Percentiles rank a stretch among this genome's conserved stretches.
phyloP scores from a whole-genome alignment of 1,140 invertebrate species.

The Thaumatotibia leucotreta region DNA sequence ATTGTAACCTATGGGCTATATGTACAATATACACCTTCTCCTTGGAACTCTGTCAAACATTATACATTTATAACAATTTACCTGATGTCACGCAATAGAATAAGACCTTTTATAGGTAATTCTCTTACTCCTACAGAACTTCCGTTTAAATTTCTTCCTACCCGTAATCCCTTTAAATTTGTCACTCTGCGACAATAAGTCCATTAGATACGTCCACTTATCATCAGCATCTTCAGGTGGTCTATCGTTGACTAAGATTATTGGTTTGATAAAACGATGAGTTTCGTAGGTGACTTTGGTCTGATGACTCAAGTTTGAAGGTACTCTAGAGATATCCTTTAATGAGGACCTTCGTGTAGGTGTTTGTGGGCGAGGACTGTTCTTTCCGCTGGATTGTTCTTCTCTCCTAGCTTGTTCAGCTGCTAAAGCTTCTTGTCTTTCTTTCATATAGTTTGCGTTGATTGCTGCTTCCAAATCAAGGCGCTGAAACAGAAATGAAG shows the following conservation, averaged over 20 bases:
- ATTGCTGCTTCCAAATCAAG: conserved; percentile 50
- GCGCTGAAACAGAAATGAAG: conserved; percentile 38
- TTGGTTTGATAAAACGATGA: conserved; percentile 47
- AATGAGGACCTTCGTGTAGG: conserved; percentile 35
- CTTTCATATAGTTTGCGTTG: conserved; percentile 28
- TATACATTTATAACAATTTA: too few species aligned
- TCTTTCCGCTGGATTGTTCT: conserved; percentile 43
- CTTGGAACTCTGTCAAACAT: too few species aligned
- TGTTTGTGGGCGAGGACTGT: conserved; percentile 31
- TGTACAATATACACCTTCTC: too few species aligned
- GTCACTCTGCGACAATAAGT: conserved; percentile 46
- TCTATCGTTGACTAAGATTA: conserved; percentile 62
- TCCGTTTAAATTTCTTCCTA: conserved; percentile 50
- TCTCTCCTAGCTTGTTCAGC: conserved; percentile 40
- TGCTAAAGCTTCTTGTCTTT: conserved; percentile 37
- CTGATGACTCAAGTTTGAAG: conserved; percentile 34
- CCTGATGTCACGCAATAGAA: conserved; percentile 41
- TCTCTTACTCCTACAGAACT: conserved; percentile 52
- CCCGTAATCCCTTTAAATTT: conserved; percentile 52
- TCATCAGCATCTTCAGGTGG: conserved; percentile 56
- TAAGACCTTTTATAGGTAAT: conserved; percentile 61
- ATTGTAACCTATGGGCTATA: too few species aligned
- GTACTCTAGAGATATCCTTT: conserved; percentile 35
- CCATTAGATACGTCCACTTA: conserved; percentile 52
- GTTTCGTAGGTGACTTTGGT: conserved; percentile 28